phyloP scores from a whole-genome alignment of 2,888 invertebrate genomes.

The Cotesia congregata region DNA sequence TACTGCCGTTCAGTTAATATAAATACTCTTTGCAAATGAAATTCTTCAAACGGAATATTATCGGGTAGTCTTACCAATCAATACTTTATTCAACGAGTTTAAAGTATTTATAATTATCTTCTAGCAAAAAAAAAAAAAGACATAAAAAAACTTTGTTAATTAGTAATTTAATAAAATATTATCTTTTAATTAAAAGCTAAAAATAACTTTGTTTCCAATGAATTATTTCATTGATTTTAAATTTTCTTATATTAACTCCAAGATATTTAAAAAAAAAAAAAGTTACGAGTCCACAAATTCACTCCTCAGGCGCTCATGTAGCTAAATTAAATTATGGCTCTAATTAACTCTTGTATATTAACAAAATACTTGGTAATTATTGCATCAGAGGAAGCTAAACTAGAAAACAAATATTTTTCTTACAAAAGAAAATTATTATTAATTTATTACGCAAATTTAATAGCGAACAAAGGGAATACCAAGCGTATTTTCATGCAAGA shows the following conservation, averaged over 20 bases:
- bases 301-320: too few relatives aligned
- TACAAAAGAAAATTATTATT: neutral
- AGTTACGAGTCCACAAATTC: too few relatives aligned
- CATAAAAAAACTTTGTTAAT: neutral
- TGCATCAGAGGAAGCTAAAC: neutral
- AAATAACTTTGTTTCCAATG: neutral
- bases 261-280: neutral
- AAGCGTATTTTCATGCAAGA: neutral
- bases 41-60: neutral
- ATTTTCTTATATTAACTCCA: neutral
- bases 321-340: too few relatives aligned
- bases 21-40: neutral
- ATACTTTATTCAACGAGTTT: neutral
- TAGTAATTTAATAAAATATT: constrained; percentile 1
- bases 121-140: neutral
- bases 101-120: neutral
- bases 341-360: neutral
- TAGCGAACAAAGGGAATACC: neutral
- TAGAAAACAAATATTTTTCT: constrained; percentile 5
- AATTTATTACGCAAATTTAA: neutral
- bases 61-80: neutral
- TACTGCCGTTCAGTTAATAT: neutral
- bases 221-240: neutral
- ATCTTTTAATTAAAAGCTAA: neutral
- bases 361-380: neutral